These are phyloP conservation scores for Vanacampus margaritifer DNA, from an alignment of 2,113 vertebrate species.

Conservation along the genomic window DNA sequence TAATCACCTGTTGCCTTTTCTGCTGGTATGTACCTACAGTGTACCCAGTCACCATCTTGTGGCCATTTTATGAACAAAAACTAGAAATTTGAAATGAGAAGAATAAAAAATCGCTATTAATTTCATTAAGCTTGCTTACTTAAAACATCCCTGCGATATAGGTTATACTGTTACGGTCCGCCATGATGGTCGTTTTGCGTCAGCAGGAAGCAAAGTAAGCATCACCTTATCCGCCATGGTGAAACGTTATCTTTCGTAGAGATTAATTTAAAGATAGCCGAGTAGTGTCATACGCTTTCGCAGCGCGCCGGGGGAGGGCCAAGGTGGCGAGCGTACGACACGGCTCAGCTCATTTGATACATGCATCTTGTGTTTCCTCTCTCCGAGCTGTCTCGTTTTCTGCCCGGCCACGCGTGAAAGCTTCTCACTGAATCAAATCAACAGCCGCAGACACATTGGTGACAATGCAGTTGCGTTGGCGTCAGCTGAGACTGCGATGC, in stretches of 20 bases:
- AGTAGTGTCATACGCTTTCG: slow-evolving; percentile 39
- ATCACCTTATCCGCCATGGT: slow-evolving; percentile 58
- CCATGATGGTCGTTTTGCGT: slow-evolving; percentile 13
- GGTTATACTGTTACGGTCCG: background rate
- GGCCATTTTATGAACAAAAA: no score
- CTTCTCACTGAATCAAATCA: slow-evolving; percentile 52
- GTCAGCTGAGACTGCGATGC: background rate
- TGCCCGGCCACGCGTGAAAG: slow-evolving; percentile 44
- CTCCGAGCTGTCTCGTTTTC: slow-evolving; percentile 27
- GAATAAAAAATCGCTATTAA: no score
- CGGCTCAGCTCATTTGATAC: slow-evolving; percentile 13
- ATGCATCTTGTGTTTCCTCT: slow-evolving; percentile 11
- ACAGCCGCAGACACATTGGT: slow-evolving; percentile 51
- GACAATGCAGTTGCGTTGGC: slow-evolving; percentile 46
- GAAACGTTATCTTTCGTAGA: slow-evolving; percentile 55
- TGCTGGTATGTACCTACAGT: no score
- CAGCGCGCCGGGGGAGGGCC: slow-evolving; percentile 10
- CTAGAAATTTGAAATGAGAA: no score
- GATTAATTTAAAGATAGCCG: slow-evolving; percentile 71
- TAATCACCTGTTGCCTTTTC: no score
- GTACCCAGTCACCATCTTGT: no score
- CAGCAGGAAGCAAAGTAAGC: slow-evolving; percentile 32
- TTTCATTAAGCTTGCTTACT: no score
- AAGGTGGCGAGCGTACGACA: slow-evolving; percentile 16
- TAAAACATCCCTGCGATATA: no score